Percentiles rank a stretch among this genome's conserved stretches.
Evolutionary conservation across 2,113 vertebrate genomes (phyloP).

Genomic region (Callorhinus ursinus): DNA sequence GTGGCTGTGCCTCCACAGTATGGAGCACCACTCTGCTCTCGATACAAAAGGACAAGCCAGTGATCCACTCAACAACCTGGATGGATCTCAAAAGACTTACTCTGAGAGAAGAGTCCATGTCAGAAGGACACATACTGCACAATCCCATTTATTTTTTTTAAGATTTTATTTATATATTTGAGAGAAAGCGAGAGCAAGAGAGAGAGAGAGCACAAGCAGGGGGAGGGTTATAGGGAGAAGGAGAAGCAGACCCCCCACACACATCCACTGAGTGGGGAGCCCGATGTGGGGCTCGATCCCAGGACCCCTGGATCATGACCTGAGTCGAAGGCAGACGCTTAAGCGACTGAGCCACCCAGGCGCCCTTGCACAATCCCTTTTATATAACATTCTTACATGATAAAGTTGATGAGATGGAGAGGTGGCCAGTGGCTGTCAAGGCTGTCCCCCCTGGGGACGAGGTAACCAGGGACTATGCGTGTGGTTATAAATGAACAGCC

Average conservation of each 20-base stretch:
- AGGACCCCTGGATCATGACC: background rate
- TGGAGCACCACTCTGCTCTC: accelerated
- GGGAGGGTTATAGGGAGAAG: background rate
- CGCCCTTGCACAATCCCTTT: background rate
- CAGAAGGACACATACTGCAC: background rate
- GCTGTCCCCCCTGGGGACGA: no score
- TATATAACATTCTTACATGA: background rate
- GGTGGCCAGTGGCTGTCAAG: background rate
- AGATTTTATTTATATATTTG: background rate
- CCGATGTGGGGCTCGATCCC: no score
- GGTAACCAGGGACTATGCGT: background rate
- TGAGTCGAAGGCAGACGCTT: background rate
- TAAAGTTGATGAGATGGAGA: background rate
- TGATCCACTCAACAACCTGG: background rate
- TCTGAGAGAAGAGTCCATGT: background rate
- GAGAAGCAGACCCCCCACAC: background rate
- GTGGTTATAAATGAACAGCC: background rate
- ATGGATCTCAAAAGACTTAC: background rate
- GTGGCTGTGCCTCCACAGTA: accelerated
- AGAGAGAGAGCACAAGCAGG: no score
- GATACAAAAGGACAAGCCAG: no score
- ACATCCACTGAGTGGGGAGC: background rate
- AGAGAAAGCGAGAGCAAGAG: background rate
- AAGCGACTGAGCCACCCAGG: background rate
- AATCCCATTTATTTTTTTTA: background rate